phyloP scores from a whole-genome alignment of 2,113 vertebrate genomes.

The Sardina pilchardus region DNA sequence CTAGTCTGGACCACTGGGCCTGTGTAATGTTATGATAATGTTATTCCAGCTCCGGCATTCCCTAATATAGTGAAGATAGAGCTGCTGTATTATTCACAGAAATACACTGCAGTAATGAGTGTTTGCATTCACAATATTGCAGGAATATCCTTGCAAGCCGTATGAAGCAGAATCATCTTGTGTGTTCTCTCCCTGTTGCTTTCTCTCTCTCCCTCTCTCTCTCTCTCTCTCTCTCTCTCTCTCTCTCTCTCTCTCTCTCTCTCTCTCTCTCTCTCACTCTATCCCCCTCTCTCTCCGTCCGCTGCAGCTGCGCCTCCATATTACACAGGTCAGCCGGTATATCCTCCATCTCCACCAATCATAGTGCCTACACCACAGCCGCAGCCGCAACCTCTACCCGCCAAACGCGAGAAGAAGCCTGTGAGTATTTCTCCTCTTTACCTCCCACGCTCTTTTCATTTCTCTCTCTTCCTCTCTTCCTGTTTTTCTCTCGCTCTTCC shows the following conservation, averaged over 20 bases:
- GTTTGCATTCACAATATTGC: neutral
- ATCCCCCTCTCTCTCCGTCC: constrained; percentile 56
- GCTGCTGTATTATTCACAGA: neutral
- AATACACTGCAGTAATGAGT: neutral
- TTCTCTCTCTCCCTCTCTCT: constrained; percentile 17
- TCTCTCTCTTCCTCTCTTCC: neutral
- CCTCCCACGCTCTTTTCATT: neutral
- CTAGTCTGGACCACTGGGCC: constrained; percentile 16
- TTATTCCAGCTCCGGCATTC: neutral
- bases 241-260: neutral
- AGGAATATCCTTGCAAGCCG: neutral
- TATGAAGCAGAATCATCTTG: constrained; percentile 6
- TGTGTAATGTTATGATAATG: neutral
- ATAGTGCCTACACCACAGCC: constrained; percentile 94
- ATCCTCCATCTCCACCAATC: constrained; percentile 88
- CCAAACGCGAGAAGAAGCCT: constrained; percentile 97
- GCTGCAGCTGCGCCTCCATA: constrained; percentile 81
- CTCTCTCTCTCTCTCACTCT: constrained; percentile 53
- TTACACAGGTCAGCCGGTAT: constrained; percentile 91
- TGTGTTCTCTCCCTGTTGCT: constrained; percentile 7
- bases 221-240: constrained; percentile 16
- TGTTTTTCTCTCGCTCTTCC: neutral
- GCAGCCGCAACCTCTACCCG: constrained; percentile 80
- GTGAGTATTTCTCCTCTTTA: constrained; percentile 71
- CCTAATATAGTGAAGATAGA: neutral